Evolutionary conservation across 2,113 vertebrate genomes (phyloP), one percentile per base, ranked within the genome.

Genomic region (Dasypus novemcinctus): DNA sequence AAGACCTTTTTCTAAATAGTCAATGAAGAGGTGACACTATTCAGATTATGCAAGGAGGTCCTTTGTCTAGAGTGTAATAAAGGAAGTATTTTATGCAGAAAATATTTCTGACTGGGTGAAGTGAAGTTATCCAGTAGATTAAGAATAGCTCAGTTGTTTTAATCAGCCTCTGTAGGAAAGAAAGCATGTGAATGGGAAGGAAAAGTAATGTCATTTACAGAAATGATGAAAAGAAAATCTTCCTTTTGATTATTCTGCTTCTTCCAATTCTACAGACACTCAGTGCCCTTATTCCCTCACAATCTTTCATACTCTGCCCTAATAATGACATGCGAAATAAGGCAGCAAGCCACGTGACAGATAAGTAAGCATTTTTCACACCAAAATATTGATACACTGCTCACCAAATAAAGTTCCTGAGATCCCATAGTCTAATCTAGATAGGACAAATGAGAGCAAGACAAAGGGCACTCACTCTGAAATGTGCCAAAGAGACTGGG

Each of bases 341-440:
- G 79, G 54, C 69, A 91, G 38, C 61, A 76, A 63, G 38, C 61
- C 76, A 63, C 71, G 69, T 68, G 82, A 75, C 84, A 63, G 46
- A 25, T 96, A 92, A 96, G 93, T n/a, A 20, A 63, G 87, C 92
- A 84, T 57, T 61, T 96, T 97, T 27, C 41, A 38, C 74, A 82
- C 94, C 71, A 54, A 31, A 15, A 68, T 82, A 36, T 49, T 93
- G 72, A 87, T 61, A 71, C 21, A 90, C 91, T 0, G 0, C 38
- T 80, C 27, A 90, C 61, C 29, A 64, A 97, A 79, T 89, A 78
- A 96, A 95, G 57, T 7, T 36, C 75, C 86, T 86, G 27, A 84
- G 95, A 95, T 96, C 84, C 90, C 69, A 38, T 23, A 38, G n/a
- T 57, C 38, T 95, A 31, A n/a, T n/a, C n/a, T n/a, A n/a, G 36